Evolutionary conservation across 2,888 invertebrate species (phyloP).

Genomic region (Agrotis puta): DNA sequence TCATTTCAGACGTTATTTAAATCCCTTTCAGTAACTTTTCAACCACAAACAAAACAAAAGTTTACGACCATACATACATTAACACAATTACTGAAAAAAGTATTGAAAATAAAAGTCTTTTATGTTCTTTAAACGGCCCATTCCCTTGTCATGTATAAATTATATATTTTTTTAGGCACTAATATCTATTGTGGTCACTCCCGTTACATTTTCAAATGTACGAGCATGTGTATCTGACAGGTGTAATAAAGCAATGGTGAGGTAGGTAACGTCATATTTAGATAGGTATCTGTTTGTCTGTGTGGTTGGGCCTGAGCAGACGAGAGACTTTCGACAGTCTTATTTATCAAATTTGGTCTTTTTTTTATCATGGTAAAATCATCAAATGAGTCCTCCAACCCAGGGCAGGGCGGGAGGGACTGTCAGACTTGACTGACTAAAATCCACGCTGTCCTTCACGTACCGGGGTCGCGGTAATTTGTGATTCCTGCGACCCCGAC

Average conservation of each 20-base stretch:
- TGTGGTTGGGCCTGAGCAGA: background rate
- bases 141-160: conserved; percentile 68
- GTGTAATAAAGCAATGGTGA: conserved; percentile 60
- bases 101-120: conserved; percentile 52
- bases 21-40: background rate
- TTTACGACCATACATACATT: conserved; percentile 8
- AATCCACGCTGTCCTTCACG: too few species aligned
- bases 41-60: conserved; percentile 7
- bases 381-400: too few species aligned
- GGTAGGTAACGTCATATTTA: conserved; percentile 8
- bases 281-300: background rate
- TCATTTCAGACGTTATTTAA: background rate
- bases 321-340: background rate
- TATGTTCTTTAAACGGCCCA: conserved; percentile 69
- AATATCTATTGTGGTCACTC: conserved; percentile 67
- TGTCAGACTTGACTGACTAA: too few species aligned
- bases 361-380: too few species aligned
- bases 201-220: conserved; percentile 71
- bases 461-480: too few species aligned
- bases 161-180: conserved; percentile 69
- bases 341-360: too few species aligned
- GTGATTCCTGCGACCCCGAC: too few species aligned
- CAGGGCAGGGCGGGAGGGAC: too few species aligned
- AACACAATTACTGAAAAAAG: conserved; percentile 25
- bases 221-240: conserved; percentile 73